Percentiles rank a stretch among this genome's conserved stretches.
Evolutionary conservation across 2,797 vertebrate genomes (phyloP).

Genomic region (Sternarchorhynchus goeldii): DNA sequence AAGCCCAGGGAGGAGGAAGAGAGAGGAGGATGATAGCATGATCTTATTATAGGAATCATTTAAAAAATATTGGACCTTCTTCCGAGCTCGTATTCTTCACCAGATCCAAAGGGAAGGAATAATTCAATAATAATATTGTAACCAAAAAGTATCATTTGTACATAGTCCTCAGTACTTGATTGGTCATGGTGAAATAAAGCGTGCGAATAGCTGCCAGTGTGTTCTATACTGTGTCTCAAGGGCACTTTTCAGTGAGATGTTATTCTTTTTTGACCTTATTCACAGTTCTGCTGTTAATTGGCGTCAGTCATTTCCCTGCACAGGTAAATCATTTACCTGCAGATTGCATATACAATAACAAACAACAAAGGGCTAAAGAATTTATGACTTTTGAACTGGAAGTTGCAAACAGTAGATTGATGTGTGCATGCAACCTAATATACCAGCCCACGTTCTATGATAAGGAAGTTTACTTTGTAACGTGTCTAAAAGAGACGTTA

Average conservation of each 20-base stretch:
- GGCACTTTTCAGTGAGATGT: not conserved
- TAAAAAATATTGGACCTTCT: too few relatives aligned
- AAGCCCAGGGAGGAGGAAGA: not conserved
- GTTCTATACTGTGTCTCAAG: not conserved
- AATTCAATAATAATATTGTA: too few relatives aligned
- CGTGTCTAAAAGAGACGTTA: slow-evolving; percentile 12
- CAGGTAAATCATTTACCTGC: slow-evolving; percentile 22
- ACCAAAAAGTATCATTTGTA: not conserved
- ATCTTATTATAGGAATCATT: too few relatives aligned
- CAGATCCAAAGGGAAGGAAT: too few relatives aligned
- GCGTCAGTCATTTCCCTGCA: not conserved
- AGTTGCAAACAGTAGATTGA: slow-evolving; percentile 11
- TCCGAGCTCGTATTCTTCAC: too few relatives aligned
- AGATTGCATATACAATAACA: not conserved
- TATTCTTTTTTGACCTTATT: not conserved
- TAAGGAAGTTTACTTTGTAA: slow-evolving; percentile 13
- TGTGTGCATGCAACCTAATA: slow-evolving; percentile 10
- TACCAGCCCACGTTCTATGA: not conserved
- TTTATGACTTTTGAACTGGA: slow-evolving; percentile 32
- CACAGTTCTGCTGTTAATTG: not conserved
- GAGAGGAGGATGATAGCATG: too few relatives aligned
- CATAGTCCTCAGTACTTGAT: not conserved
- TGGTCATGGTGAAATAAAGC: not conserved
- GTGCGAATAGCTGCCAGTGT: not conserved
- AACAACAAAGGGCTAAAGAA: not conserved